Evolutionary conservation across 2,888 invertebrate genomes (phyloP), one percentile per base, ranked within the genome.

Genomic region (Diarsia rubi): DNA sequence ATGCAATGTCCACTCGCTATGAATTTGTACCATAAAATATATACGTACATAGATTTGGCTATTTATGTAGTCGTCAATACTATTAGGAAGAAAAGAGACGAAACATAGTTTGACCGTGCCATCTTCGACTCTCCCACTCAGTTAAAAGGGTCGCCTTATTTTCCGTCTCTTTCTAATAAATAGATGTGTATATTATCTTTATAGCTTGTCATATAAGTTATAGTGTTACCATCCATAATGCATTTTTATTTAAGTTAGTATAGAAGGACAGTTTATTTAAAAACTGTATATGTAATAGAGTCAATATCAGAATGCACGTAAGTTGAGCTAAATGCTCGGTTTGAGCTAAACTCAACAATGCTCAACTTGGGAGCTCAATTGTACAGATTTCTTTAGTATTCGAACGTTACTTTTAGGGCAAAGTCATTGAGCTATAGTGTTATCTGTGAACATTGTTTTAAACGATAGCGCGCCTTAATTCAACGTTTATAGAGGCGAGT

Each of bases 331-430:
- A 44, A 68, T 62, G 68, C 83, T 78, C 73, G 54, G 70, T 64
- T 78, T 69, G 86, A 86, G 84, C 76, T 64, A 12, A 27, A 70
- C 71, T 75, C 85, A 70, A 82, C 77, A 49, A 82, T 82, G 86
- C 85, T 88, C 88, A 86, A 78, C 84, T 78, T 78, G 79, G 84
- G 82, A 83, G 88, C 86, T 90, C 87, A 88, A 86, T 80, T 89
- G 88, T 90, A 90, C 88, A 88, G 90, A 44, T 81, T 83, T 79
- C 24, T 81, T 84, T 78, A 80, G 75, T 85, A 79, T 83, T 85
- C 42, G 73, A 86, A 73, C 37, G 69, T 86, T 77, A 86, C 45
- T 79, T 84, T 81, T 84, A 82, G 77, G 78, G 72, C 72, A 66
- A 79, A 84, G 79, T 88, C 86, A 82, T 87, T 82, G 73, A 79